Conservation (phyloP, 2,113 vertebrate species). For the Etheostoma spectabile region DNA sequence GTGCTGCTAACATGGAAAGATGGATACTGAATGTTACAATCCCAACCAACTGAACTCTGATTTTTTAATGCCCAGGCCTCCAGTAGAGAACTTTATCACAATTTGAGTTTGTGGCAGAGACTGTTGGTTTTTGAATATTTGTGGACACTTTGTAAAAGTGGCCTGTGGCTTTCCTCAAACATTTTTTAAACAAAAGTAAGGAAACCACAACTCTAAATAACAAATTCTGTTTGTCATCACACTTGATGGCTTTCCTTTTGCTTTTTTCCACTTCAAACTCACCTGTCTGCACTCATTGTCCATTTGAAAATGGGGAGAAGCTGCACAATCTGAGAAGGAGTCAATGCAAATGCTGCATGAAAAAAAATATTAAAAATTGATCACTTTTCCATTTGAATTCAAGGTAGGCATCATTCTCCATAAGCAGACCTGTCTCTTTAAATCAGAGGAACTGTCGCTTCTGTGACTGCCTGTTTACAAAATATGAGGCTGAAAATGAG, state of each 20-base stretch:
- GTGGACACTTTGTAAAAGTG: constrained; percentile 16
- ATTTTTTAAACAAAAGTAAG: constrained; percentile 10
- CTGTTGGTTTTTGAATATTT: constrained; percentile 28
- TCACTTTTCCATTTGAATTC: constrained; percentile 84
- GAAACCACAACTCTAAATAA: constrained; percentile 13
- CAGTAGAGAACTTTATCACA: constrained; percentile 30
- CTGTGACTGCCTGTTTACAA: constrained; percentile 86
- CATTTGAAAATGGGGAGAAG: constrained; percentile 62
- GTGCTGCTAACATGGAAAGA: constrained; percentile 54
- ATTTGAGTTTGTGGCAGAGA: constrained; percentile 26
- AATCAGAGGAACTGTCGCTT: constrained; percentile 85
- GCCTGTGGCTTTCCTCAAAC: not conserved
- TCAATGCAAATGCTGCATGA: constrained; percentile 79
- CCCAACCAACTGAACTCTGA: constrained; percentile 13
- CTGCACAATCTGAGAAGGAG: constrained; percentile 59
- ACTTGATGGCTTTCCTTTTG: constrained; percentile 44
- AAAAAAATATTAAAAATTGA: constrained; percentile 83
- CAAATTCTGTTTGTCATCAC: not conserved
- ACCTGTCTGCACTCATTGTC: constrained; percentile 72
- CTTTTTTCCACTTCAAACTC: constrained; percentile 58
- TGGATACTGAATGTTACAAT: constrained; percentile 45
- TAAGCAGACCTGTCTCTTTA: constrained; percentile 86
- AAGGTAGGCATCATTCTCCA: constrained; percentile 84
- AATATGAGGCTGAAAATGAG: constrained; percentile 88
- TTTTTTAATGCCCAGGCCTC: constrained; percentile 34